Evolutionary conservation across 2,797 vertebrate species (phyloP).

Genomic region (Streptopelia turtur): DNA sequence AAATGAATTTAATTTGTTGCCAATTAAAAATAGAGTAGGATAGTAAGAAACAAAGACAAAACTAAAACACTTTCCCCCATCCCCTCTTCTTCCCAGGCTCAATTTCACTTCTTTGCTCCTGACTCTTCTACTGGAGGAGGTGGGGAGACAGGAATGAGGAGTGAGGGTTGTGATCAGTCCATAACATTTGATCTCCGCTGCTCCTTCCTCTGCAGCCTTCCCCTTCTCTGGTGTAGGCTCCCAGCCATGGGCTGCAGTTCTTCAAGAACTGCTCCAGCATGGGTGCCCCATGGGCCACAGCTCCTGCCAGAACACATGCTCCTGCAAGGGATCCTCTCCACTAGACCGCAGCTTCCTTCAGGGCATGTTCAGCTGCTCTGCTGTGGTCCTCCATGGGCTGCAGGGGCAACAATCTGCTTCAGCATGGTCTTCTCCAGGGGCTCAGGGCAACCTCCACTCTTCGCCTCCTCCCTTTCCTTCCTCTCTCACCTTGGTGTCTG

Average conservation of each 20-base stretch:
- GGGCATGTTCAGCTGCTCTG: background rate
- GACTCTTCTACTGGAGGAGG: background rate
- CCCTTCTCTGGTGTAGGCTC: rapidly evolving
- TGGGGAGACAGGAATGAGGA: background rate
- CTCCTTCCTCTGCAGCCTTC: background rate
- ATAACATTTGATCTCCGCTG: background rate
- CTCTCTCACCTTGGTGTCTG: background rate
- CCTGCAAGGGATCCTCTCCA: background rate
- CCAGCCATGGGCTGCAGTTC: rapidly evolving
- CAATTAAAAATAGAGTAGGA: background rate
- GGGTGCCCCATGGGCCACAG: background rate
- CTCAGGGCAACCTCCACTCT: background rate
- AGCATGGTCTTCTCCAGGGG: background rate
- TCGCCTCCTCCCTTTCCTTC: background rate
- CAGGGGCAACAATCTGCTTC: background rate
- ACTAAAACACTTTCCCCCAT: background rate
- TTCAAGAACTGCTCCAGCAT: background rate
- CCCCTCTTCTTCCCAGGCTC: background rate
- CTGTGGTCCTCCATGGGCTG: rapidly evolving
- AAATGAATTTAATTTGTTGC: background rate
- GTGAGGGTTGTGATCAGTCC: background rate
- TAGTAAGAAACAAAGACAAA: background rate
- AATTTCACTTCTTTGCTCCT: background rate
- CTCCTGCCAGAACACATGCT: background rate
- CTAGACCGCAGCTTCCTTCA: background rate